Percentiles rank a stretch among this genome's conserved stretches.
Conservation (phyloP, 2,888 invertebrate species). For the Caenorhabditis sp. region DNA sequence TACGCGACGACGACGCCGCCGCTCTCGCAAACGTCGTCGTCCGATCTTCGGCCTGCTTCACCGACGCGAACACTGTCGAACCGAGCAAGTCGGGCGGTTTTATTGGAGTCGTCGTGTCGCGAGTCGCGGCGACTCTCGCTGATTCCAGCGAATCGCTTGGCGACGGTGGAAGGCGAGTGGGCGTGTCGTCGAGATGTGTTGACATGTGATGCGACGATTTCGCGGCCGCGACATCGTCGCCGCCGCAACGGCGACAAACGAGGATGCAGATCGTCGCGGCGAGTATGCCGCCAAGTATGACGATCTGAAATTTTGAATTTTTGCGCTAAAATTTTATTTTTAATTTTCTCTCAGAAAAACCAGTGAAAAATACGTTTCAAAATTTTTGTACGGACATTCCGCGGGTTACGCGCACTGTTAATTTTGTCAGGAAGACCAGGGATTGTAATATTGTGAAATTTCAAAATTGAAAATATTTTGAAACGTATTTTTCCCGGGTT, state of each 20-base stretch:
- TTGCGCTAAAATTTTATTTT: no score
- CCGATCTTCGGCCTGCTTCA: conserved; percentile 39
- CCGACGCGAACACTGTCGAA: conserved; percentile 58
- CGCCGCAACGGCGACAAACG: conserved; percentile 29
- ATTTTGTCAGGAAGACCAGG: no score
- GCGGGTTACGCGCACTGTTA: no score
- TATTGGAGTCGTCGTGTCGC: conserved; percentile 22
- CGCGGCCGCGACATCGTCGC: conserved; percentile 22
- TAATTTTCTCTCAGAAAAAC: no score
- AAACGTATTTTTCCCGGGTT: no score
- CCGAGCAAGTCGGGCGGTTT: conserved; percentile 52
- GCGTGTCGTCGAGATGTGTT: conserved; percentile 26
- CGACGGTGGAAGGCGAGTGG: conserved; percentile 32
- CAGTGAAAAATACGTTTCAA: no score
- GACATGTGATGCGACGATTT: conserved; percentile 3
- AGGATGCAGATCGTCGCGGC: conserved; percentile 29
- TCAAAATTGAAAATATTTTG: no score
- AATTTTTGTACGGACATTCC: no score
- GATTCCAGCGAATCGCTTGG: conserved; percentile 25
- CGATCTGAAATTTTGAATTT: conserved; percentile 1
- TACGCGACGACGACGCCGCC: no score
- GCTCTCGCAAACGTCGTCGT: conserved; percentile 28
- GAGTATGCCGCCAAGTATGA: conserved; percentile 27
- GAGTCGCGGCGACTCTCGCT: conserved; percentile 8
- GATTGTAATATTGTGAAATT: no score